Evolutionary conservation across 92 coral and sea anemone genomes (phyloP).

Genomic region (Parazoanthus swiftii): DNA sequence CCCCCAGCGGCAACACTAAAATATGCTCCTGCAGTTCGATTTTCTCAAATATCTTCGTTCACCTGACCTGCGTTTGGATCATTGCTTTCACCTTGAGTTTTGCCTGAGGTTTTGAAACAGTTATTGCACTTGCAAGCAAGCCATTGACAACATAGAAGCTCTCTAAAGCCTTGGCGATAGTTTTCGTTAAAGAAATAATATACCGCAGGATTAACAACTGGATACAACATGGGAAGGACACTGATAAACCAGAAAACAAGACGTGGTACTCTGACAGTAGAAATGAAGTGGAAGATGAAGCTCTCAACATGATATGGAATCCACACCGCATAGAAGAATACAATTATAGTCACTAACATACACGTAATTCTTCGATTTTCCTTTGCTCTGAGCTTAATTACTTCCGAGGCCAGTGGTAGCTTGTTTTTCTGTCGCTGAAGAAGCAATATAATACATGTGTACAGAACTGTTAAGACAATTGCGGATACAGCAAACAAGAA

Average conservation of each 20-base stretch:
- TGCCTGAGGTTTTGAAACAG: too few species aligned
- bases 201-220: not conserved
- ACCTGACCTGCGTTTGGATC: too few species aligned
- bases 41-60: too few species aligned
- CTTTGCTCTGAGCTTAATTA: not conserved
- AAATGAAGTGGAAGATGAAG: not conserved
- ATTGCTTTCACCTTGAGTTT: too few species aligned
- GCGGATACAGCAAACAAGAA: not conserved
- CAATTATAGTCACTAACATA: not conserved
- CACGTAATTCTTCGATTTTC: not conserved
- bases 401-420: not conserved
- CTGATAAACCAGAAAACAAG: not conserved
- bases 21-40: too few species aligned
- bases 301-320: not conserved
- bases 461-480: not conserved
- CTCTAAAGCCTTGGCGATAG: not conserved
- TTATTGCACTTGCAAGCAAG: too few species aligned
- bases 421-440: not conserved
- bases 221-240: not conserved
- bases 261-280: not conserved
- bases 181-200: not conserved
- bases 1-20: too few species aligned
- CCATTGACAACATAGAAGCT: not conserved
- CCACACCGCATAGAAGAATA: not conserved
- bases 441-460: not conserved